A percentile compares a stretch with the other conserved stretches of the same genome.
Conservation (phyloP, 2,113 vertebrate genomes). For the Notothenia rossii region DNA sequence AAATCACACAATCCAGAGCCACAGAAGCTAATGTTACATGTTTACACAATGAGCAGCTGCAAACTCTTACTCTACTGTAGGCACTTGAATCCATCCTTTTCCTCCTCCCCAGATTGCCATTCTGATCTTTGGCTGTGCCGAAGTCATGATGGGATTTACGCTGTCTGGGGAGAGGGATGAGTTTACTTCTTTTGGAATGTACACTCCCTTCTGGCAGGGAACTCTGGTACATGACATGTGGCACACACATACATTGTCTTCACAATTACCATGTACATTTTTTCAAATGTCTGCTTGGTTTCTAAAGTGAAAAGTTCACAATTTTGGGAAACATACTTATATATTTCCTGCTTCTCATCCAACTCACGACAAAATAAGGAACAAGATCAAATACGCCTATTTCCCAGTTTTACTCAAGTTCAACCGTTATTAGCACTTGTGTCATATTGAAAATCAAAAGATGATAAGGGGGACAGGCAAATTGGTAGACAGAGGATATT, state of each 20-base stretch:
- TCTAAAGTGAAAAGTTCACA: not conserved
- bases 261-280: not conserved
- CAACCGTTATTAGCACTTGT: no score
- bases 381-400: no score
- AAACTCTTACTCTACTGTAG: not conserved
- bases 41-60: not conserved
- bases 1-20: not conserved
- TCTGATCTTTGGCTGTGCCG: constrained; percentile 69
- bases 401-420: no score
- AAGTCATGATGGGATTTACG: constrained; percentile 65
- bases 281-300: not conserved
- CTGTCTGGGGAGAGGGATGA: not conserved
- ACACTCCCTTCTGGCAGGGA: constrained; percentile 72
- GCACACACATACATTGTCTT: not conserved
- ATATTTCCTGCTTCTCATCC: not conserved
- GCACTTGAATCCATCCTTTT: constrained; percentile 1
- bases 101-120: constrained; percentile 60
- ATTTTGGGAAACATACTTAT: not conserved
- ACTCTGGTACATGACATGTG: constrained; percentile 58
- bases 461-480: no score
- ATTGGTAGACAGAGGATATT: no score
- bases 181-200: rapidly evolving
- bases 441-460: no score
- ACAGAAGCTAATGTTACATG: not conserved
- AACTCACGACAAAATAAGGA: no score